A percentile compares a stretch with the other conserved stretches of the same genome.
phyloP scores from a whole-genome alignment of 2,888 invertebrate species.

The Neria commutata region DNA sequence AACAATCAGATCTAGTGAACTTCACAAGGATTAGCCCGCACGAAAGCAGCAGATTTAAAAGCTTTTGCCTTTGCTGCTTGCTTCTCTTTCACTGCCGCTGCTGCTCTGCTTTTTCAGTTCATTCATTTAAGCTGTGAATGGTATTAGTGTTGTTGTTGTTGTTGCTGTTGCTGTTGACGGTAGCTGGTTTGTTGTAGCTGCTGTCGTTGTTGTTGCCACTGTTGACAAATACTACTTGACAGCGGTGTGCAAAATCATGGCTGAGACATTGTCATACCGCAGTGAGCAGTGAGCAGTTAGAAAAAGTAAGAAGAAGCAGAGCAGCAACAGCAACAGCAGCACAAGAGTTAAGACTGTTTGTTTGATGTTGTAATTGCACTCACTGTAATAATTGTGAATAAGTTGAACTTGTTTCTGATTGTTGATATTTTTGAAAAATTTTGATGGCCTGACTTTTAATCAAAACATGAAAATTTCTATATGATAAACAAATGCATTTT shows the following conservation, averaged over 20 bases:
- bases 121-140: conserved; percentile 21
- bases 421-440: no score
- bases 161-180: conserved; percentile 15
- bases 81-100: neutral
- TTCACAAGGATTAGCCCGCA: conserved; percentile 61
- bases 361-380: no score
- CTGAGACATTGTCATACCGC: conserved; percentile 32
- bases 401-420: no score
- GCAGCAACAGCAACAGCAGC: no score
- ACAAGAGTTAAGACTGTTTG: no score
- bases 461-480: no score
- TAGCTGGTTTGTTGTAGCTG: conserved; percentile 11
- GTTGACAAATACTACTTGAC: conserved; percentile 53
- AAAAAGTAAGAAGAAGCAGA: no score
- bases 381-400: no score
- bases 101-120: conserved; percentile 13
- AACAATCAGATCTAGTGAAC: conserved; percentile 56
- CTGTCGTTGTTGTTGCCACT: conserved; percentile 35
- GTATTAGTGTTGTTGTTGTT: conserved; percentile 11
- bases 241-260: conserved; percentile 51
- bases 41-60: conserved; percentile 63
- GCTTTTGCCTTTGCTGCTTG: conserved; percentile 55
- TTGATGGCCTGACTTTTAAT: no score
- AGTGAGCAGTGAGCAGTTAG: conserved; percentile 9
- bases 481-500: no score